Evolutionary conservation across 30 jellyfish, hydroid and myxozoan genomes (phyloP).

Genomic region (Chrysaora quinquecirrha): DNA sequence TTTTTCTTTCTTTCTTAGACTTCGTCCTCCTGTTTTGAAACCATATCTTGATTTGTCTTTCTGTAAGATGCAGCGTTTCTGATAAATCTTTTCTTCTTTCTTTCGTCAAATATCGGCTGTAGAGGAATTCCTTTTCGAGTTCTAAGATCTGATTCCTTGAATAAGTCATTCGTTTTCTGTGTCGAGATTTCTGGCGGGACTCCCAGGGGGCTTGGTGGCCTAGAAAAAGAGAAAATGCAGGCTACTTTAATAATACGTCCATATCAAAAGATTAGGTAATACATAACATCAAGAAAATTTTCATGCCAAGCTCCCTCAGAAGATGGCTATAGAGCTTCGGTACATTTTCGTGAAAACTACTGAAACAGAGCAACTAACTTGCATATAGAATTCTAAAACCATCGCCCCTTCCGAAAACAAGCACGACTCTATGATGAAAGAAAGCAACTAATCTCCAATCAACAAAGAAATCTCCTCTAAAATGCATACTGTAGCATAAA

Average conservation of each 20-base stretch:
- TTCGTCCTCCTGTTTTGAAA: constrained; percentile 85
- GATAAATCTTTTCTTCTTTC: constrained; percentile 87
- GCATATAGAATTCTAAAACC: no score
- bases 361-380: no score
- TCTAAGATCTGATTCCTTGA: constrained; percentile 83
- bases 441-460: no score
- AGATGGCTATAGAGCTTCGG: no score
- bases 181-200: constrained; percentile 77
- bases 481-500: no score
- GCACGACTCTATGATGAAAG: no score
- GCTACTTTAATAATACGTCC: not conserved
- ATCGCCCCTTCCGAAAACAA: no score
- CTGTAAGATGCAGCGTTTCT: constrained; percentile 75
- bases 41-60: constrained; percentile 88
- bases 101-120: constrained; percentile 83
- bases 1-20: constrained; percentile 70
- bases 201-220: constrained; percentile 92
- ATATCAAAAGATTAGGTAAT: not conserved
- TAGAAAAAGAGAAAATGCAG: not conserved
- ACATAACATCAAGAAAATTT: no score
- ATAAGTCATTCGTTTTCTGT: constrained; percentile 90
- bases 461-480: no score
- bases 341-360: no score
- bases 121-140: constrained; percentile 82
- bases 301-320: no score